These are phyloP conservation scores for Porphyrio hochstetteri DNA, from an alignment of 2,113 vertebrate species.

Conservation along the genomic window DNA sequence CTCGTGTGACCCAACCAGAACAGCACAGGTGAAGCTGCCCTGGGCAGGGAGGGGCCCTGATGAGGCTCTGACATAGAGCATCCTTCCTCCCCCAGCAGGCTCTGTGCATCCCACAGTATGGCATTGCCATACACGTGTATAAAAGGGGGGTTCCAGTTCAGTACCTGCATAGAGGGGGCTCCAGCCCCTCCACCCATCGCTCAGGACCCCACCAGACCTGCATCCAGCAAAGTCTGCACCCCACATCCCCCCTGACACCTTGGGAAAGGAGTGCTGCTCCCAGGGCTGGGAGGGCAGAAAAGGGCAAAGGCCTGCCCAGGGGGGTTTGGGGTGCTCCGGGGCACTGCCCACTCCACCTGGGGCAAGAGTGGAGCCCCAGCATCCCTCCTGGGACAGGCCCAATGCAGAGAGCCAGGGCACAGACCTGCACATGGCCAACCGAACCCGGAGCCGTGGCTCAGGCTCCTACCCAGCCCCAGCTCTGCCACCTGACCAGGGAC, in stretches of 20 bases:
- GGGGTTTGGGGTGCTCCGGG: too few relatives aligned
- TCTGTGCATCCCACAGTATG: not conserved
- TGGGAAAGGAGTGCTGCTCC: not conserved
- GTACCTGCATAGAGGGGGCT: not conserved
- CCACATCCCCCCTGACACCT: not conserved
- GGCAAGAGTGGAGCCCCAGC: not conserved
- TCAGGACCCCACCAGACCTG: not conserved
- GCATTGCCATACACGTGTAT: fast-evolving
- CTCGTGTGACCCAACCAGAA: not conserved
- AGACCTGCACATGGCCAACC: too few relatives aligned
- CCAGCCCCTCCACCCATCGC: fast-evolving
- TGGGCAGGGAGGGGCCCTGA: not conserved
- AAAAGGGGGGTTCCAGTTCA: not conserved
- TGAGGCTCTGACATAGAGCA: not conserved
- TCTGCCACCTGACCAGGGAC: too few relatives aligned
- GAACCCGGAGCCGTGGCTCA: not conserved
- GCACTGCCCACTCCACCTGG: not conserved
- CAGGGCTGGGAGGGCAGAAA: not conserved
- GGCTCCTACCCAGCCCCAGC: not conserved
- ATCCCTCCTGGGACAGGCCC: not conserved
- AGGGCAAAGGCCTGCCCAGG: too few relatives aligned
- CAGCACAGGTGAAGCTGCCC: not conserved
- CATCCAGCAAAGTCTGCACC: not conserved
- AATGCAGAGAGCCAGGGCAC: not conserved
- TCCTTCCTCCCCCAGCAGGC: not conserved